These are phyloP conservation scores for Ispidina picta DNA, from an alignment of 2,797 vertebrate species.

Conservation along the genomic window DNA sequence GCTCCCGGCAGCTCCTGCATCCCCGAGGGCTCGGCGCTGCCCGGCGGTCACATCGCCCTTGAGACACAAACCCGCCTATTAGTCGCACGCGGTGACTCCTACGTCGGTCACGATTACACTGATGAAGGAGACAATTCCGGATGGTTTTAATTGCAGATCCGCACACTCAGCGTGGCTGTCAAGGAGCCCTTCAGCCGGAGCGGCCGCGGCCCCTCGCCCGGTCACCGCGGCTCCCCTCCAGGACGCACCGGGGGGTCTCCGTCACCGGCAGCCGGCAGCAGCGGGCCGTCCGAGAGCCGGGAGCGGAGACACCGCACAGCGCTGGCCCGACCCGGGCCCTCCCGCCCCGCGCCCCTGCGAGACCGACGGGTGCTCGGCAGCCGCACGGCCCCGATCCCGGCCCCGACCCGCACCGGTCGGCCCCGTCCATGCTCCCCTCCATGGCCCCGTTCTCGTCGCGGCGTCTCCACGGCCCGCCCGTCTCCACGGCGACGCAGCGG, in stretches of 20 bases:
- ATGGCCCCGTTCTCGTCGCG: neutral
- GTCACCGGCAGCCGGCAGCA: neutral
- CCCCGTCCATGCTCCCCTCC: neutral
- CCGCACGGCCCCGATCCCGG: neutral
- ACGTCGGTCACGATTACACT: neutral
- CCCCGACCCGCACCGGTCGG: neutral
- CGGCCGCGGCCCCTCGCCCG: no score
- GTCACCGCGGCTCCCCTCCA: neutral
- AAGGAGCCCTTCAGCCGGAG: no score
- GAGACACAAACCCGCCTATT: neutral
- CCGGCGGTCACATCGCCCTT: neutral
- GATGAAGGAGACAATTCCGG: no score
- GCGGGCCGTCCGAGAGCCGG: no score
- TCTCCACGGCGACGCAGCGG: neutral
- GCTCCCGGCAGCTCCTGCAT: neutral
- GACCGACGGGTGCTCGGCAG: neutral
- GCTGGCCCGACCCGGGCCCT: neutral
- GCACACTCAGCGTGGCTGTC: neutral
- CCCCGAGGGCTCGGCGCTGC: neutral
- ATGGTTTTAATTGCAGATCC: accelerated
- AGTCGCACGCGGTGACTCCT: accelerated
- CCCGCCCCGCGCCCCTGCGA: no score
- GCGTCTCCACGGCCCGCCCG: neutral
- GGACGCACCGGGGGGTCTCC: neutral
- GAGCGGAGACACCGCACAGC: neutral